These are phyloP conservation scores for Melanotaenia parkinsoni DNA, from an alignment of 2,797 vertebrate genomes.

Conservation along the genomic window DNA sequence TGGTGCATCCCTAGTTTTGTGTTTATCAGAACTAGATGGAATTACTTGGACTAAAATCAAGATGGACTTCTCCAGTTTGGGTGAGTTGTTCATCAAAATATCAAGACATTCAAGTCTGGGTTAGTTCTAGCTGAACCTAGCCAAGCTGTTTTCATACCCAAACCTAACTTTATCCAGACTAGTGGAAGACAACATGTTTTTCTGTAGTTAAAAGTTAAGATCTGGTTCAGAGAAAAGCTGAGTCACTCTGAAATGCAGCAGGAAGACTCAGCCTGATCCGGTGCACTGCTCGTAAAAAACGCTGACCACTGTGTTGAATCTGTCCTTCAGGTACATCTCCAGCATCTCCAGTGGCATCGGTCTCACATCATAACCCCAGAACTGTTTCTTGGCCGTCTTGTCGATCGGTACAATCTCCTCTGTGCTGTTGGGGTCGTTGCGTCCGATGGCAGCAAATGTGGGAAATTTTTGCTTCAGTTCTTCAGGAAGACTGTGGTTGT, in stretches of 20 bases:
- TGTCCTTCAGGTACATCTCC: constrained; percentile 69
- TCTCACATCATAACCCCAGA: constrained; percentile 73
- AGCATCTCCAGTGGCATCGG: constrained; percentile 64
- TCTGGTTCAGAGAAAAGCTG: too few relatives aligned
- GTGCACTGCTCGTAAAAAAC: constrained; percentile 76
- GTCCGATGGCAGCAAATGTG: constrained; percentile 74
- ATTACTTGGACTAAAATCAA: too few relatives aligned
- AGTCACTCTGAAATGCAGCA: background rate
- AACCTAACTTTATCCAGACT: too few relatives aligned
- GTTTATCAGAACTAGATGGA: too few relatives aligned
- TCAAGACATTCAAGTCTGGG: too few relatives aligned
- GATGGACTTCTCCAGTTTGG: too few relatives aligned
- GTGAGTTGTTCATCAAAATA: too few relatives aligned
- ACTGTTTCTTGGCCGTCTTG: constrained; percentile 18
- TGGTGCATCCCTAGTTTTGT: too few relatives aligned
- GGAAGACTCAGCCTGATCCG: constrained; percentile 19
- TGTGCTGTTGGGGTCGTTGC: constrained; percentile 78
- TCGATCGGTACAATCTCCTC: constrained; percentile 78
- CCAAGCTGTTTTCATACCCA: background rate
- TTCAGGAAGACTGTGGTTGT: constrained; percentile 64
- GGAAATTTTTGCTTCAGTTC: constrained; percentile 59
- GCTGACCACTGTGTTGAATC: constrained; percentile 52
- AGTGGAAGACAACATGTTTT: too few relatives aligned
- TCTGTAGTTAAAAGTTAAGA: too few relatives aligned
- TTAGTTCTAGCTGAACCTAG: background rate